Base-by-base conservation (phyloP, 1,140 invertebrate species). In the Drosophila novamexicana region DNA sequence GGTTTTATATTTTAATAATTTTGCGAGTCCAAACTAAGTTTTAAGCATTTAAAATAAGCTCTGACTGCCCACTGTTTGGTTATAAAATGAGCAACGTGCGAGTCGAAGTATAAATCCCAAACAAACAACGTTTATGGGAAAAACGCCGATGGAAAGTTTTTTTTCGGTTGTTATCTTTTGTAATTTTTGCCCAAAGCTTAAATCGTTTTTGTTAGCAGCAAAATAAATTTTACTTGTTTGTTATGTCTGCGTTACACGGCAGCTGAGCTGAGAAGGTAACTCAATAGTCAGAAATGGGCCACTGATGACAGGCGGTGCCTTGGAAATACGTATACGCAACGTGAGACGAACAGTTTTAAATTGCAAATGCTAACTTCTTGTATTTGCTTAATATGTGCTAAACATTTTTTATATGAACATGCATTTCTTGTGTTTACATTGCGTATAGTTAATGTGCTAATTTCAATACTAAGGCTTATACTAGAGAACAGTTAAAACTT, bases 141-240 rank as follows among this genome's bases (percentile, higher is more conserved):
- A 53, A 53, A 71, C 71, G 65, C 75, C 75, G 59, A 66, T 77
- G 80, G 76, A 82, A 85, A 74, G 61, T 80, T 80, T 71, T 79
- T 50, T 63, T 59, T 54, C 39, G 42, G 18, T 50, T 67, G 5
- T 39, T 66, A 61, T 37, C 14, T 37, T 40, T 50, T 53, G 29
- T 34, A 53, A 44, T 74, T 34, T 49, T 58, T 52, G 40, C 14
- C 14, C n/a, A 22, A 54, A 34, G 59, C 59, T 54, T 45, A 44
- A 6, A 44, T 34, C 9, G 40, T 59, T 59, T 59, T 64, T 18
- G 68, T 58, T 45, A 32, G 70, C 56, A 18, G 34, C 61, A 68
- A 45, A 56, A 77, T 39, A 49, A 50, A 49, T 16, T 37, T 47
- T 52, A 44, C 29, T 36, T 44, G 29, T 42, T 50, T 57, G 68